Conservation (phyloP, 1,140 invertebrate species). For the Carcinoscorpius rotundicauda region DNA sequence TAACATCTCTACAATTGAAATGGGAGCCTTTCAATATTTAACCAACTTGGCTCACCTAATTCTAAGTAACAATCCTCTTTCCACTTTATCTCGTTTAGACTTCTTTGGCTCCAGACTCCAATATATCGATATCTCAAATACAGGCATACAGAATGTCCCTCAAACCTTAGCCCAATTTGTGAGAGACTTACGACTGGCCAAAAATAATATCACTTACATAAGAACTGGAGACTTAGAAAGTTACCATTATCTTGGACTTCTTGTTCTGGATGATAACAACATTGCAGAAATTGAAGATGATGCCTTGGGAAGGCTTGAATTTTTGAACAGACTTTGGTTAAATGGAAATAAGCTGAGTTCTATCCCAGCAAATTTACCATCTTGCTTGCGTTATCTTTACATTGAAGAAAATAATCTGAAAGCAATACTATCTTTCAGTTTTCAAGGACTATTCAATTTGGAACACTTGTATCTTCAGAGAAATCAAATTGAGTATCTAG, state of each 20-base stretch:
- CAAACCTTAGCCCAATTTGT: conserved; percentile 71
- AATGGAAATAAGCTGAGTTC: conserved; percentile 53
- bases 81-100: conserved; percentile 27
- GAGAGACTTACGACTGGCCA: conserved; percentile 56
- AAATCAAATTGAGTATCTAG: conserved; percentile 50
- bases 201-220: conserved; percentile 58
- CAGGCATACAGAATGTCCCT: conserved; percentile 62
- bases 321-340: conserved; percentile 61
- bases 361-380: conserved; percentile 52
- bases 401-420: conserved; percentile 52
- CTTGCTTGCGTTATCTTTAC: conserved; percentile 45
- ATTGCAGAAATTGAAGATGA: conserved; percentile 68
- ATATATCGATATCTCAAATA: conserved; percentile 63
- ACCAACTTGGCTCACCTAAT: conserved; percentile 60
- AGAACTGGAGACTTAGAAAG: conserved; percentile 75
- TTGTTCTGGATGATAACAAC: conserved; percentile 68
- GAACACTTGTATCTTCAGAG: conserved; percentile 53
- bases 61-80: conserved; percentile 37
- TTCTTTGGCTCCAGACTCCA: conserved; percentile 54
- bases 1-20: conserved; percentile 49
- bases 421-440: conserved; percentile 48
- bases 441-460: conserved; percentile 53
- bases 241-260: conserved; percentile 63
- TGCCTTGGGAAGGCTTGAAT: conserved; percentile 64
- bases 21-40: conserved; percentile 56